Evolutionary conservation across 2,888 invertebrate species (phyloP).

Genomic region (Patella depressa): DNA sequence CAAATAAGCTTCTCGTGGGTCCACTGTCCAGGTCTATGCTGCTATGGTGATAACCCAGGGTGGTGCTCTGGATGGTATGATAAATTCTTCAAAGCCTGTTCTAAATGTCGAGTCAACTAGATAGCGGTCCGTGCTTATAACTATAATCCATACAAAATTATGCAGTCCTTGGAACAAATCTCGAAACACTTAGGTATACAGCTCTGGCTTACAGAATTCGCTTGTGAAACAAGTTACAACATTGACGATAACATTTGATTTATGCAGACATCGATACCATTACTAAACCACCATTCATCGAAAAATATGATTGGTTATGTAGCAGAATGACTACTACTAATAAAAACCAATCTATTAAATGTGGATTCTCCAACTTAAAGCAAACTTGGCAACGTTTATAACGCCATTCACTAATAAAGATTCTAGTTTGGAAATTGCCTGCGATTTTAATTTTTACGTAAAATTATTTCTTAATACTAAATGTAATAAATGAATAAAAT

Average conservation of each 20-base stretch:
- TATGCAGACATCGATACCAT: slow-evolving; percentile 37
- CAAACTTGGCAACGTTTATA: slow-evolving; percentile 35
- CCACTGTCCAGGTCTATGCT: no score
- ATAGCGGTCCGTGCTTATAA: slow-evolving; percentile 46
- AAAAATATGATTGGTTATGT: slow-evolving; percentile 40
- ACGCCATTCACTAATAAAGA: slow-evolving; percentile 23
- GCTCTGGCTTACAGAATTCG: slow-evolving; percentile 46
- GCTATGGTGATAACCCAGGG: slow-evolving; percentile 18
- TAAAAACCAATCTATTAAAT: slow-evolving; percentile 28
- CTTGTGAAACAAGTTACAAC: slow-evolving; percentile 34
- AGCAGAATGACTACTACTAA: slow-evolving; percentile 20
- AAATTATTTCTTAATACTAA: no score
- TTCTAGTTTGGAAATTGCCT: no score
- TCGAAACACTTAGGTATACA: slow-evolving; percentile 37
- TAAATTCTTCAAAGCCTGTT: slow-evolving; percentile 44
- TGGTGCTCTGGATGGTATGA: slow-evolving; percentile 43
- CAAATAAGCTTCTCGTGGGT: slow-evolving; percentile 30
- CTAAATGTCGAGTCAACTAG: slow-evolving; percentile 44
- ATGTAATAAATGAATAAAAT: no score
- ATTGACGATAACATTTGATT: slow-evolving; percentile 31
- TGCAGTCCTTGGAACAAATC: slow-evolving; percentile 34
- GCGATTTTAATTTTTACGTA: no score
- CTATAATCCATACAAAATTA: slow-evolving; percentile 37
- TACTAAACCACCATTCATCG: slow-evolving; percentile 32
- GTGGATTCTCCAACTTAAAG: slow-evolving; percentile 24